Evolutionary conservation across 2,797 vertebrate species (phyloP).

Genomic region (Anguilla pacifica): DNA sequence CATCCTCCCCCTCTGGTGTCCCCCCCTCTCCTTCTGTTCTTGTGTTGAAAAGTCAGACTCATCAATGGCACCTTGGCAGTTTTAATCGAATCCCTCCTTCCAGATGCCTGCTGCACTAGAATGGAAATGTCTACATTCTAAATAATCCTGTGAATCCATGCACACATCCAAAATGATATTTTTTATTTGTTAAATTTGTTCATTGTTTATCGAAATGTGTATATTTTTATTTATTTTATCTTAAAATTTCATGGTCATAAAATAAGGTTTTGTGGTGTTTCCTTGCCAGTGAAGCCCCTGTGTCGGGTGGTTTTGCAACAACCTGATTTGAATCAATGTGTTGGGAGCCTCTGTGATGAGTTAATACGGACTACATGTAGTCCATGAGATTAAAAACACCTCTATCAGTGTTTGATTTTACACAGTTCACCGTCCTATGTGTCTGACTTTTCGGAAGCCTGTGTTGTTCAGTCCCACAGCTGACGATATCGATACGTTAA

Average conservation of each 20-base stretch:
- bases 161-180: neutral
- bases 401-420: neutral
- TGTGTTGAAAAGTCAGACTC: neutral
- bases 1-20: neutral
- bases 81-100: slow-evolving; percentile 1
- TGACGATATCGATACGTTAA: neutral
- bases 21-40: neutral
- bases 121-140: neutral
- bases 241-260: too few relatives aligned
- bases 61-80: slow-evolving; percentile 8
- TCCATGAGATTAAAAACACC: neutral
- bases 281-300: too few relatives aligned
- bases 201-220: neutral
- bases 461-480: neutral
- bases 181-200: neutral
- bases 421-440: neutral
- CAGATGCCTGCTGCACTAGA: neutral
- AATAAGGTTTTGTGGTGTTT: neutral
- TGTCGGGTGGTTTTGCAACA: neutral
- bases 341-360: neutral
- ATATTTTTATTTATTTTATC: neutral
- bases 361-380: neutral
- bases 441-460: neutral
- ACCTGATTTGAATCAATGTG: neutral
- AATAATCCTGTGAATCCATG: neutral